A percentile compares a stretch with the other conserved stretches of the same genome.
phyloP scores from a whole-genome alignment of 2,888 invertebrate genomes.

The Drosophila sordidapex region DNA sequence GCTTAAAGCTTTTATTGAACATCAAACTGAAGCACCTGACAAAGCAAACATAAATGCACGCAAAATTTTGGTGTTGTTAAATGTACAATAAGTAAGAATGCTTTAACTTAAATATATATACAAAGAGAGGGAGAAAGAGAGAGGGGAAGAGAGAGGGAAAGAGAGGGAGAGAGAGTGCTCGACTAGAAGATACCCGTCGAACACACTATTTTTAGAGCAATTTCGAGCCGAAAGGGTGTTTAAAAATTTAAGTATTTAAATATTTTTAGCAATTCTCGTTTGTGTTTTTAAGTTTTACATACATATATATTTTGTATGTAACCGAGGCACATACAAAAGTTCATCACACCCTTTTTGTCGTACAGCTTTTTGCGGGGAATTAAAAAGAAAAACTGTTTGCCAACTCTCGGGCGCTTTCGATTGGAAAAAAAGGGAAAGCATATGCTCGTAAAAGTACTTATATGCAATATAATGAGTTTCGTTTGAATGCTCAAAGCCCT shows the following conservation, averaged over 20 bases:
- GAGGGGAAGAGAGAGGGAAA: not conserved
- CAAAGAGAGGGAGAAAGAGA: not conserved
- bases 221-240: not conserved
- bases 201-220: not conserved
- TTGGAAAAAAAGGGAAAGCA: constrained; percentile 53
- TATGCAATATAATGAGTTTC: constrained; percentile 73
- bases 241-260: not conserved
- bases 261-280: not conserved
- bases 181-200: not conserved
- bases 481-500: constrained; percentile 64
- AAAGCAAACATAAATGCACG: constrained; percentile 40
- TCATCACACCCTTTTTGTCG: not conserved
- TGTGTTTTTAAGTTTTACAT: not conserved
- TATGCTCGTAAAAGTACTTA: constrained; percentile 47
- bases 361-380: constrained; percentile 16
- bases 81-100: constrained; percentile 2
- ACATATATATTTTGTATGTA: not conserved
- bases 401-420: constrained; percentile 56
- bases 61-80: constrained; percentile 24
- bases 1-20: constrained; percentile 59
- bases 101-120: not conserved
- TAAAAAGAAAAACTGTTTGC: constrained; percentile 17
- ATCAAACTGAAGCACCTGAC: constrained; percentile 60
- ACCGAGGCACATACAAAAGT: not conserved
- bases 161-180: not conserved